Base-by-base conservation (phyloP, 2,797 vertebrate species). In the Tapera naevia region DNA sequence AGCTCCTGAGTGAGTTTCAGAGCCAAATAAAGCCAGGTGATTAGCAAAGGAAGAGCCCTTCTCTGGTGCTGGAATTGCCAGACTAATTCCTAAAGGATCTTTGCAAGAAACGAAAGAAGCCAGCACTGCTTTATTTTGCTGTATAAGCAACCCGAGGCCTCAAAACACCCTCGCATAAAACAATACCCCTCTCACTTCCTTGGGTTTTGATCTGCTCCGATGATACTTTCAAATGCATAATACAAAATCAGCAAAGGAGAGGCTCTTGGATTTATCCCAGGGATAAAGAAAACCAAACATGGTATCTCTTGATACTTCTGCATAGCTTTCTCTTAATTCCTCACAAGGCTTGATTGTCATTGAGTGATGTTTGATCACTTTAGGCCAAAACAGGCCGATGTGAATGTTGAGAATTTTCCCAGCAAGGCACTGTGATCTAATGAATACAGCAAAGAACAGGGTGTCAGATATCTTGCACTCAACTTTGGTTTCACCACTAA, bases 131-230 rank as follows among this genome's bases (percentile, higher is more conserved):
- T 97, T 89, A 87, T 97, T 96, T 96, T 97, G 66, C 94, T 97
- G 80, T 93, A 95, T 92, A 96, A 97, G 95, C 96, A 97, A 97
- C 94, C 94, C 3, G 75, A 96, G 93, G 93, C 91, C 64, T 92
- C 89, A 78, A 80, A 93, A 93, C 80, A 84, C 69, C 60, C 67
- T 70, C 10, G 0, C 60, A 91, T 24, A 51, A 64, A 84, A 84
- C 72, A 92, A 64, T 75, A 79, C 28, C 66, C 53, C 62, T 87
- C 56, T 90, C 2, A 1, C 70, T 83, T 91, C 70, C 41, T 66
- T 2, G 0, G 62, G 66, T 82, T 95, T 96, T 94, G 85, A 95
- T 94, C 81, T 92, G 45, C 53, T 94, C 65, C 81, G 88, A 54
- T 80, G 80, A 67, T 84, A 56, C 85, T 95, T 96, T 96, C 84